Percentiles rank a stretch among this genome's conserved stretches.
phyloP scores from a whole-genome alignment of 2,113 vertebrate genomes.

The Tachysurus vachellii region DNA sequence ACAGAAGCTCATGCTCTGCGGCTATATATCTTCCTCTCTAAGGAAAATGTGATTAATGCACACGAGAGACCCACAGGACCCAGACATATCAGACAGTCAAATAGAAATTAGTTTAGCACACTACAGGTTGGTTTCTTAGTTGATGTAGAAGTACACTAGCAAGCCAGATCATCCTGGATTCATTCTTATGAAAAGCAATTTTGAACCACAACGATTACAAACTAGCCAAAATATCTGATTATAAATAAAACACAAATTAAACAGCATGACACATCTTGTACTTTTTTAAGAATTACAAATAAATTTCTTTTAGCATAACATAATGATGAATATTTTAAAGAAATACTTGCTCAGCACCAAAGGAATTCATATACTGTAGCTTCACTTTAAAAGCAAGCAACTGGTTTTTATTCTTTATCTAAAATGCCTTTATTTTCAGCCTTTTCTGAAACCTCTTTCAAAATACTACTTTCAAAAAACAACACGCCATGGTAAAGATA shows the following conservation, averaged over 20 bases:
- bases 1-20: conserved; percentile 3
- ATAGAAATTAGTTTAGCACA: conserved; percentile 44
- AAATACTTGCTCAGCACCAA: not conserved
- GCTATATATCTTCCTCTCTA: conserved; percentile 8
- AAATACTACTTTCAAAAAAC: not conserved
- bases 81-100: conserved; percentile 24
- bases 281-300: not conserved
- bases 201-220: not conserved
- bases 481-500: not conserved
- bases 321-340: not conserved
- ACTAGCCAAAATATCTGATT: not conserved
- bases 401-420: not conserved
- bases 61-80: conserved; percentile 16
- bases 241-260: not conserved
- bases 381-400: not conserved
- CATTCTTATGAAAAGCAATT: not conserved
- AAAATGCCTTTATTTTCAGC: not conserved
- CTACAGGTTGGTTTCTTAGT: not conserved
- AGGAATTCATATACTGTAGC: not conserved
- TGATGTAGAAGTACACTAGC: not conserved
- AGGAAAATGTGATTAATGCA: conserved; percentile 40
- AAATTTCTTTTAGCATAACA: not conserved
- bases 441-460: not conserved
- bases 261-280: not conserved
- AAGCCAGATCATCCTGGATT: not conserved